Conservation (phyloP, 2,888 invertebrate species). For the Hermaeophaga mercurialis region DNA sequence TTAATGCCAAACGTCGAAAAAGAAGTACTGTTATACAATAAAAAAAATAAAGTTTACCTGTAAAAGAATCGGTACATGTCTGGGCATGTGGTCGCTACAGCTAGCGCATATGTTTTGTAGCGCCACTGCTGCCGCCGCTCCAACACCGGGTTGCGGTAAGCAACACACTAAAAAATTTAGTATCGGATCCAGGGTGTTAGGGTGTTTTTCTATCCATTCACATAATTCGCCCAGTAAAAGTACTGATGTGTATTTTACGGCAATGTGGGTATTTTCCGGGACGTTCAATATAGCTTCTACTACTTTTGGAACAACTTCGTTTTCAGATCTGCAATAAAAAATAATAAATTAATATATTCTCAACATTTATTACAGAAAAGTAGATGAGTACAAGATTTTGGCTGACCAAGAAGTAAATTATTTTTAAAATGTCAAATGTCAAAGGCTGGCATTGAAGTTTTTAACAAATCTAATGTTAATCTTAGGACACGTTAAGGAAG, state of each 20-base stretch:
- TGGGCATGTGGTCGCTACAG: conserved; percentile 78
- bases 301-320: conserved; percentile 90
- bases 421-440: too few relatives aligned
- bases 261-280: conserved; percentile 81
- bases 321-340: conserved; percentile 82
- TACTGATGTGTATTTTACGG: conserved; percentile 88
- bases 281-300: conserved; percentile 88
- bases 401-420: too few relatives aligned
- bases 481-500: too few relatives aligned
- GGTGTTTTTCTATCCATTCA: conserved; percentile 93
- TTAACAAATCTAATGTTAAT: too few relatives aligned
- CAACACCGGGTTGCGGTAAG: conserved; percentile 72
- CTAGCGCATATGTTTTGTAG: conserved; percentile 84
- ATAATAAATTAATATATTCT: too few relatives aligned
- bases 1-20: too few relatives aligned
- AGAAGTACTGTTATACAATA: neutral
- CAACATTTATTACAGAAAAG: too few relatives aligned
- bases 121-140: conserved; percentile 81
- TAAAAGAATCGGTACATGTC: conserved; percentile 74
- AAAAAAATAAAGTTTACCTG: conserved; percentile 51
- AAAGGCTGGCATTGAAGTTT: too few relatives aligned
- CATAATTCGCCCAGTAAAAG: conserved; percentile 86
- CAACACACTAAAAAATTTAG: conserved; percentile 79
- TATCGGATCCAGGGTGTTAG: conserved; percentile 79
- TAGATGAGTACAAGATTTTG: too few relatives aligned